Evolutionary conservation across 2,888 invertebrate species (phyloP).

Genomic region (Mylabris sibirica): DNA sequence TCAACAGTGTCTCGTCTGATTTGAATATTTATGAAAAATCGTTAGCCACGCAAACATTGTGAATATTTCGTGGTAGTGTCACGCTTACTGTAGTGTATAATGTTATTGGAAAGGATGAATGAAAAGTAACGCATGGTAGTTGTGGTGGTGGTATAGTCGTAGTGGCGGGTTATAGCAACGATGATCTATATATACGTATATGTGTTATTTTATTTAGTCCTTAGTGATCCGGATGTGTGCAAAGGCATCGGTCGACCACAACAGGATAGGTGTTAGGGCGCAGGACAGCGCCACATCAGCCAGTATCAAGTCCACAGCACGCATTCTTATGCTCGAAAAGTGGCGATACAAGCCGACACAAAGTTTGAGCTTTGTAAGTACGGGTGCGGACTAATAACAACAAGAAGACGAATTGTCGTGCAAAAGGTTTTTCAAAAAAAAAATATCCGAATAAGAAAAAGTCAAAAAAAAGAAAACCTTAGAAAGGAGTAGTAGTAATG

Average conservation of each 20-base stretch:
- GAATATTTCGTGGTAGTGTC: not conserved
- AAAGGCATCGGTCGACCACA: conserved; percentile 9
- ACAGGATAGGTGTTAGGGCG: conserved; percentile 29
- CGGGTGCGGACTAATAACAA: conserved; percentile 55
- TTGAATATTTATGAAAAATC: conserved; percentile 1
- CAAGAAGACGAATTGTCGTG: conserved; percentile 39
- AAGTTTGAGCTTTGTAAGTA: conserved; percentile 53
- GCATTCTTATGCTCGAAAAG: conserved; percentile 48
- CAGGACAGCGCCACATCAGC: conserved; percentile 45
- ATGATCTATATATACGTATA: not conserved
- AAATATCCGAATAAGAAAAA: conserved; percentile 5
- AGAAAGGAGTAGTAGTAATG: not conserved
- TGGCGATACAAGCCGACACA: conserved; percentile 49
- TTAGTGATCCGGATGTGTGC: conserved; percentile 6
- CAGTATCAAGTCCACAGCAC: conserved; percentile 38
- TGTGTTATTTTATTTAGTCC: not conserved
- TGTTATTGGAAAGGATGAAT: not conserved
- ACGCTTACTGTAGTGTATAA: not conserved
- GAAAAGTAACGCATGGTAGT: conserved; percentile 8
- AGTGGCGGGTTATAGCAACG: not conserved
- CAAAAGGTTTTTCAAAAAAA: conserved; percentile 29
- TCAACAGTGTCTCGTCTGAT: not conserved
- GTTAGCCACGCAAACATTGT: not conserved
- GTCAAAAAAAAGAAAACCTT: not conserved
- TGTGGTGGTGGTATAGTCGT: conserved; percentile 1